These are phyloP conservation scores for Synodontis membranacea DNA, from an alignment of 2,113 vertebrate species.

Conservation along the genomic window DNA sequence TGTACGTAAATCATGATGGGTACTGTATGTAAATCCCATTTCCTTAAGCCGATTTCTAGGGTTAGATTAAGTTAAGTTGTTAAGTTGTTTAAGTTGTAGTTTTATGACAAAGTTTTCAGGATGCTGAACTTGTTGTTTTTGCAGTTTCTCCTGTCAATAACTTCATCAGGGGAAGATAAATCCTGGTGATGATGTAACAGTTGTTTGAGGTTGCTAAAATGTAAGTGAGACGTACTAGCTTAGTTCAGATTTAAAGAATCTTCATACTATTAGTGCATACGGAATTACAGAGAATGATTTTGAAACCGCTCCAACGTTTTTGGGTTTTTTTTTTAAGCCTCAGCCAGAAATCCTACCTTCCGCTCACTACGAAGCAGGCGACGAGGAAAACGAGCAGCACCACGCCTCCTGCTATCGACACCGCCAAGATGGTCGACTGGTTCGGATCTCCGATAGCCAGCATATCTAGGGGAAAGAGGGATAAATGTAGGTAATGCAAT, in stretches of 20 bases:
- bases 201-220: background rate
- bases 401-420: conserved; percentile 77
- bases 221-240: background rate
- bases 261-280: background rate
- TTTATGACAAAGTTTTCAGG: background rate
- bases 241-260: background rate
- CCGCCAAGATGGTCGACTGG: conserved; percentile 78
- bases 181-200: background rate
- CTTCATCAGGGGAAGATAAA: background rate
- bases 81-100: too few species aligned
- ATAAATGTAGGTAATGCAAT: too few species aligned
- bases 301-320: background rate
- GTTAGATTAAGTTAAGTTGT: too few species aligned
- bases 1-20: too few species aligned
- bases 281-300: background rate
- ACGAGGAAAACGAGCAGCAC: conserved; percentile 80
- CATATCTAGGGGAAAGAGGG: conserved; percentile 68
- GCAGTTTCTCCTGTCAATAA: background rate
- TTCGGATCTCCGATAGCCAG: conserved; percentile 80
- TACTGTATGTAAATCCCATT: too few species aligned
- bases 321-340: background rate
- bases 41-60: too few species aligned
- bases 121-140: background rate
- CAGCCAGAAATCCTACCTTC: conserved; percentile 67
- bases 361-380: conserved; percentile 80